phyloP scores from a whole-genome alignment of 2,113 vertebrate genomes.

The Hippocampus mohnikei region DNA sequence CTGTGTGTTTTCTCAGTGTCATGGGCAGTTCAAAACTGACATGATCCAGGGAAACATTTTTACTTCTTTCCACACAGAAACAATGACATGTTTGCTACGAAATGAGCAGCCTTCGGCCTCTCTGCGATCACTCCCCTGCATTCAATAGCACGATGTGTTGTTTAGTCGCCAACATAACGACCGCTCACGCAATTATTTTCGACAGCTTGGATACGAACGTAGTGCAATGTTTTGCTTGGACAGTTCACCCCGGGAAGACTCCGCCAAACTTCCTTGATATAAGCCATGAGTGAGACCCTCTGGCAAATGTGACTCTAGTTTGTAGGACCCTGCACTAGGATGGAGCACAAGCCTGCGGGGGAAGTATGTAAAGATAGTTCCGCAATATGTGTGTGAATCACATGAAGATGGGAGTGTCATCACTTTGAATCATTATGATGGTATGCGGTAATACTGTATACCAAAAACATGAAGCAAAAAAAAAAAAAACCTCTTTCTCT shows the following conservation, averaged over 20 bases:
- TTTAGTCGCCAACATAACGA: background rate
- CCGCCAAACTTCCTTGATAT: background rate
- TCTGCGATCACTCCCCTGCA: background rate
- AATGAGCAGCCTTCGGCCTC: background rate
- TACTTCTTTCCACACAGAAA: background rate
- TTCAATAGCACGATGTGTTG: background rate
- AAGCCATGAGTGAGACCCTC: background rate
- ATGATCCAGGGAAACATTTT: background rate
- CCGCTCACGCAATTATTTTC: background rate
- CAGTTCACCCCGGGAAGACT: background rate
- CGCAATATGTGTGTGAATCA: background rate
- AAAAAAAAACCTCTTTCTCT: background rate
- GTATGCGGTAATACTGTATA: background rate
- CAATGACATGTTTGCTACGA: background rate
- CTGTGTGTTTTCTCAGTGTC: background rate
- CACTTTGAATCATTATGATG: background rate
- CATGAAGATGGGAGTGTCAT: background rate
- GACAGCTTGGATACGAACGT: background rate
- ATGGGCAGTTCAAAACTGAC: background rate
- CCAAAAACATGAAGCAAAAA: background rate
- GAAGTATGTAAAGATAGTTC: background rate
- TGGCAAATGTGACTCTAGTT: background rate
- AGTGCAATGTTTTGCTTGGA: background rate
- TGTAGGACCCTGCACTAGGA: background rate
- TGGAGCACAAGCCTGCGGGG: background rate